Evolutionary conservation across 53 echinoderm and acorn worm genomes (phyloP).

Genomic region (Arbacia lixula): DNA sequence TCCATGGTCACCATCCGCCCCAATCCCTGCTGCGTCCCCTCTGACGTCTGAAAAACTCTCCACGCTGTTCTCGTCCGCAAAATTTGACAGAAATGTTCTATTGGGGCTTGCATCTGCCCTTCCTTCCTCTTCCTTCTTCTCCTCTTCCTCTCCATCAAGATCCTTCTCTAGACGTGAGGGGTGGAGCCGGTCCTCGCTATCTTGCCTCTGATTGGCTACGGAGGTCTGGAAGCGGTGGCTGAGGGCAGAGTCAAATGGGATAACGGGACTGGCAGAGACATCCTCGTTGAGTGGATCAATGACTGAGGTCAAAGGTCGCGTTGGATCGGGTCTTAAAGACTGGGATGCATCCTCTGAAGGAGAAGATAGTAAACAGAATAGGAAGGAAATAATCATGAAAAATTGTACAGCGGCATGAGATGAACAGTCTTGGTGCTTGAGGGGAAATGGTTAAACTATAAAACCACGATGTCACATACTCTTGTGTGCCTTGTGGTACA

Average conservation of each 20-base stretch:
- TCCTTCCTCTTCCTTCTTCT: not conserved
- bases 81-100: conserved; percentile 70
- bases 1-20: not conserved
- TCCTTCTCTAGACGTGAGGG: not conserved
- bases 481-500: too few species aligned
- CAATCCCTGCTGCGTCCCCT: not conserved
- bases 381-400: too few species aligned
- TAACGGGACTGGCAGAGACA: conserved; percentile 36
- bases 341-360: not conserved
- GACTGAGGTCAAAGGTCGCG: not conserved
- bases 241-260: conserved; percentile 49
- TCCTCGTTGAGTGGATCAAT: not conserved
- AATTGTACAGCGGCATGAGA: too few species aligned
- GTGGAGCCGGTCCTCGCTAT: conserved; percentile 25
- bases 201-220: not conserved
- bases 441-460: too few species aligned
- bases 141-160: not conserved
- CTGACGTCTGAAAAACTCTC: not conserved
- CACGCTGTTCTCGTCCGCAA: conserved; percentile 26
- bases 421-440: too few species aligned
- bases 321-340: not conserved
- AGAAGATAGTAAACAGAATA: too few species aligned
- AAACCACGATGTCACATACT: too few species aligned
- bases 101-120: conserved; percentile 37
- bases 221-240: conserved; percentile 37